A percentile compares a stretch with the other conserved stretches of the same genome.
These are phyloP conservation scores for Eumaeus atala DNA, from an alignment of 1,140 invertebrate genomes.

Conservation along the genomic window DNA sequence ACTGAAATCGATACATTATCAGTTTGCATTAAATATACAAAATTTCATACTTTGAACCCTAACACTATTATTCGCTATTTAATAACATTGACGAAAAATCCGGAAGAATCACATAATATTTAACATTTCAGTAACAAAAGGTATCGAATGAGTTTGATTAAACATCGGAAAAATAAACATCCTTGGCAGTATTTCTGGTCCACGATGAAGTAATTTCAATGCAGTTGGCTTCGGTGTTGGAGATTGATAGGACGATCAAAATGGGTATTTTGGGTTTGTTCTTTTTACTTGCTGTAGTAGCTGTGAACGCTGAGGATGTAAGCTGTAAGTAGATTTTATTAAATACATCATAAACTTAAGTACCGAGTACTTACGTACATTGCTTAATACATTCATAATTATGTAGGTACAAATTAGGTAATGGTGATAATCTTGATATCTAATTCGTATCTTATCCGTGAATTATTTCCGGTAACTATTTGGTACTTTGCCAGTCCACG, in stretches of 20 bases:
- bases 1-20: too few relatives aligned
- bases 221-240: slow-evolving; percentile 11
- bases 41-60: too few relatives aligned
- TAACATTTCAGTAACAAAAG: neutral
- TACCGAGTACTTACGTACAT: too few relatives aligned
- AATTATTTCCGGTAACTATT: too few relatives aligned
- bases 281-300: slow-evolving; percentile 10
- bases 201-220: neutral
- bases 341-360: neutral
- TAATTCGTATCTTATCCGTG: too few relatives aligned
- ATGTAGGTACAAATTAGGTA: too few relatives aligned
- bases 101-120: slow-evolving; percentile 6
- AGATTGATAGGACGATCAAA: slow-evolving; percentile 10
- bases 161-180: slow-evolving; percentile 12
- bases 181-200: slow-evolving; percentile 38
- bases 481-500: too few relatives aligned
- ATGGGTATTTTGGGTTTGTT: slow-evolving; percentile 5
- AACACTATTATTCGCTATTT: too few relatives aligned
- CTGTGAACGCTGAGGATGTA: slow-evolving; percentile 28
- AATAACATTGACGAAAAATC: too few relatives aligned
- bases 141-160: slow-evolving; percentile 9
- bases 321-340: slow-evolving; percentile 30
- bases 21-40: too few relatives aligned
- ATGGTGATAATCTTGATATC: too few relatives aligned
- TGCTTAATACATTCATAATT: too few relatives aligned